Base-by-base conservation (phyloP, 2,113 vertebrate species). In the Forbesichthys agassizii region DNA sequence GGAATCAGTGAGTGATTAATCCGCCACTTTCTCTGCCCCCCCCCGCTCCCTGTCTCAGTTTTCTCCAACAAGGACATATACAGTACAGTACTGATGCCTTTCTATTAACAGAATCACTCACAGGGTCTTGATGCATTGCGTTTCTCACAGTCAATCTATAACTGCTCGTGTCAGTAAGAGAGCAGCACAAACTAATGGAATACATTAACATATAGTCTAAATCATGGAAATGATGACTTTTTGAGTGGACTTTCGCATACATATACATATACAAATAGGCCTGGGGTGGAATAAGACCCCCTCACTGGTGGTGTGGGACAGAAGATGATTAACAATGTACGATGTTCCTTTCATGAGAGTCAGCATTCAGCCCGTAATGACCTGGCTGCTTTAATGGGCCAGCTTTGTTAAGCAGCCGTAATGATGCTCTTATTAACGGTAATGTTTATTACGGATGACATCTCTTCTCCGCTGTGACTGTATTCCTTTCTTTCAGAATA, bases 391-490 rank as follows among this genome's bases (percentile, higher is more conserved):
- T 70, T 80, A 74, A 81, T 75, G 77, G 67, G 69, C 11, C 60
- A 71, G 75, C 74, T 74, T 74, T 79, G 69, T 82, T 78, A 83
- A 77, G 75, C 69, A 85, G 69, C 64, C 53, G 74, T 82, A 85
- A 85, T 82, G 73, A 87, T 81, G 66, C 68, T 68, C 66, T 86
- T 82, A 85, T 84, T 79, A 84, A 87, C 84, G 52, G 54, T 79
- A 42, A 54, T n/a, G 55, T 66, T 76, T 80, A 75, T 82, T 84
- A 77, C 74, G 51, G 66, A 53, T 58, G 68, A 55, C 70, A 48
- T 55, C 10, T 53, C 49, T 58, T 60, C 55, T 48, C 54, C 62
- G 46, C 33, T 68, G 33, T 55, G 11, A 9, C 14, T 27, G n/a
- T 53, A 46, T 36, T 66, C 16, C 12, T 16, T 9, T 55, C n/a